Evolutionary conservation across 2,113 vertebrate species (phyloP), one percentile per base, ranked within the genome.

Genomic region (Butorides virescens): DNA sequence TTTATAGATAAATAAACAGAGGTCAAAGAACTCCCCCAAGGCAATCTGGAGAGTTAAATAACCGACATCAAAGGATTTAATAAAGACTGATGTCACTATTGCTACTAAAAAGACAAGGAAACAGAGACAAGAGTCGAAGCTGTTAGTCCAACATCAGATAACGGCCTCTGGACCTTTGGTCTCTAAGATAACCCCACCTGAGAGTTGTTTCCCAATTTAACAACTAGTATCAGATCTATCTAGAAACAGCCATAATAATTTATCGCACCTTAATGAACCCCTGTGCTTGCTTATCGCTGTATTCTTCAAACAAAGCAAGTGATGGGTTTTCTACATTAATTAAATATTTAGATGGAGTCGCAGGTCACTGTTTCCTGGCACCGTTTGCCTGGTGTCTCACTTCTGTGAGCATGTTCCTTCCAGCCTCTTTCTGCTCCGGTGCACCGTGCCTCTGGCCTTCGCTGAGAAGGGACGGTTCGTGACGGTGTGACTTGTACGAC

Each of bases 221-320:
- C 11, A 21, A 10, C n/a, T 13, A 12, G 8, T 23, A 58, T 47
- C 44, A 75, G 66, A 32, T 47, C 37, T 14, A 47, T 10, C 44
- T 34, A 34, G 50, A 61, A 80, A 65, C 37, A 34, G 15, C n/a
- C 21, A 21, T 2, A 36, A 58, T 5, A 19, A 37, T 23, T 56
- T 11, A 39, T 11, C 0, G 0, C 70, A 46, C 47, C 36, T 39
- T 19, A 32, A n/a, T 2, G 13, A 58, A n/a, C 12, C 36, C 15
- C 53, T 15, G 22, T 22, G 7, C 37, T 42, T 42, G 17, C 13
- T 62, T 23, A 46, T 4, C 23, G 53, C 32, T n/a, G 3, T 7
- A 4, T 32, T 71, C 36, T 52, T 37, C 65, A 15, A 62, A 37
- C 29, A 77, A n/a, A 79, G 47, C 23, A 4, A 71, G 58, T 3